Evolutionary conservation across 2,113 vertebrate genomes (phyloP), one percentile per base, ranked within the genome.

Genomic region (Solea senegalensis): DNA sequence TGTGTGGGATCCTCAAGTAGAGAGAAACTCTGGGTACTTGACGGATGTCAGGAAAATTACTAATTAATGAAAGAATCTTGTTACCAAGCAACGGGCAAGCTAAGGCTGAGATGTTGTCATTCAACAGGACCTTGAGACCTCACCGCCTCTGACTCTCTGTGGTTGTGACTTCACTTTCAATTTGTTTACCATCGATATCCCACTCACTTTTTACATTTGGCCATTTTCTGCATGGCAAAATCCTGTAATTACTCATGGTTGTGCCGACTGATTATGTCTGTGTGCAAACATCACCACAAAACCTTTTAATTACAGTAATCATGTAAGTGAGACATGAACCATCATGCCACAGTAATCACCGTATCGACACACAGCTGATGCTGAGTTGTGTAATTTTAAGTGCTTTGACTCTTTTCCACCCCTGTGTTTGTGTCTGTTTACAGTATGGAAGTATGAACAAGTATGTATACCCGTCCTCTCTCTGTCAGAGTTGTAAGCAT

Each of bases 401-500:
- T 9, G 3, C 57, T 28, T 60, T 59, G 55, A 16, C 65, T 65
- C 43, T 26, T 54, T 64, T 60, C 3, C 40, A 54, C 27, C 39
- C n/a, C 13, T 48, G 44, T 15, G 43, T 48, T 11, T 11, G 9
- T 34, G 34, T 1, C 39, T 75, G 54, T 65, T 54, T 70, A 69
- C 56, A 54, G 26, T 46, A 28, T 69, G 15, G n/a, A 62, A 12
- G 66, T 65, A 21, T 81, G 39, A 56, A 65, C 11, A 76, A 62
- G 69, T 40, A 27, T 50, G 84, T 94, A 74, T 92, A 98, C 97
- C 93, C 96, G 94, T 84, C 98, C 97, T 89, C 97, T 92, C 90
- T 99, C 98, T 0, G 96, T 99, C 59, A 98, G 95, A 7, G 97
- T 98, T 3, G 97, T 99, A 77, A 99, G 86, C 97, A 99, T 99